A percentile compares a stretch with the other conserved stretches of the same genome.
Conservation (phyloP, 2,888 invertebrate species). For the Caenorhabditis sp. region DNA sequence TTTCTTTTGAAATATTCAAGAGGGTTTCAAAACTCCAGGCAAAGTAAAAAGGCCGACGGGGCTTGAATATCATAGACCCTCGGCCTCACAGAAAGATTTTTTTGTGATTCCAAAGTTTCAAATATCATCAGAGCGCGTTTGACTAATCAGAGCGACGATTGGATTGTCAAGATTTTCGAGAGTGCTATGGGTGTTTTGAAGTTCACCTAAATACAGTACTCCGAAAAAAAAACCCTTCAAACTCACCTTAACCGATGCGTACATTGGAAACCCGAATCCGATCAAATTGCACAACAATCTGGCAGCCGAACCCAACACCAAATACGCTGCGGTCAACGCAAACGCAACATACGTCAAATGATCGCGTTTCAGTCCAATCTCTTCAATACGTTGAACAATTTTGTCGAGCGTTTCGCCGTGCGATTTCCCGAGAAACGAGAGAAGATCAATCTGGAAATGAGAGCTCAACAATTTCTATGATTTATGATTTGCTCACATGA, state of each 20-base stretch:
- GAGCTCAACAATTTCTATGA: background rate
- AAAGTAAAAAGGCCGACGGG: no score
- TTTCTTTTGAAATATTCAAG: no score
- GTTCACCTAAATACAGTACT: no score
- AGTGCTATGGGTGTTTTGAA: no score
- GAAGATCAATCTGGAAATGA: conserved; percentile 29
- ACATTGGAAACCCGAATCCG: conserved; percentile 93
- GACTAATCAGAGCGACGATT: no score
- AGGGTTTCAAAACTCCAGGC: no score
- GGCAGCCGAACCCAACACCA: conserved; percentile 92
- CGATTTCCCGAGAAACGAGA: conserved; percentile 26
- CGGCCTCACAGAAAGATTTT: no score
- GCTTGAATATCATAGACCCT: no score
- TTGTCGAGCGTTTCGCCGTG: conserved; percentile 33
- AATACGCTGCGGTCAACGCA: conserved; percentile 79
- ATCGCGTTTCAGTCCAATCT: conserved; percentile 30
- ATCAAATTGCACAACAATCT: conserved; percentile 91
- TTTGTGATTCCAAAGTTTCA: no score
- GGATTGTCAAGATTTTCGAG: no score
- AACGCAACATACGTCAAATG: conserved; percentile 39
- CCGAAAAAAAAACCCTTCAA: no score
- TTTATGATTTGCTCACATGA: conserved; percentile 8
- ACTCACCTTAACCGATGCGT: conserved; percentile 75
- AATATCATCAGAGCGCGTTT: no score
- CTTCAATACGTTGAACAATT: conserved; percentile 23